These are phyloP conservation scores for Mechanitis messenoides DNA, from an alignment of 2,888 invertebrate species.

Conservation along the genomic window DNA sequence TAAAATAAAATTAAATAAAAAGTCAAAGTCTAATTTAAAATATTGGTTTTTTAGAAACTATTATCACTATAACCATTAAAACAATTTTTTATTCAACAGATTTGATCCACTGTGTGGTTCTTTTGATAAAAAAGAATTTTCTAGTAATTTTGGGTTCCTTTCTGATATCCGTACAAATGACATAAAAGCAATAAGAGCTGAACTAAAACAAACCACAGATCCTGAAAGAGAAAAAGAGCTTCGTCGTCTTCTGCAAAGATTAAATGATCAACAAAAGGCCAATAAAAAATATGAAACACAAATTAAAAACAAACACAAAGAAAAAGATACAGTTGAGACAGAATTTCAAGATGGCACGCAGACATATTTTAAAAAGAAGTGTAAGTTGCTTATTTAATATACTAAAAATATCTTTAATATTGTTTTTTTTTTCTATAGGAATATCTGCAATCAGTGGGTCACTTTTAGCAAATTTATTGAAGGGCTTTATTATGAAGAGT, in stretches of 20 bases:
- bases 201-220: conserved; percentile 78
- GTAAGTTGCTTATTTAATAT: conserved; percentile 38
- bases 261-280: conserved; percentile 86
- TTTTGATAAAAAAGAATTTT: conserved; percentile 84
- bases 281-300: conserved; percentile 75
- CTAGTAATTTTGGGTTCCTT: conserved; percentile 86
- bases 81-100: conserved; percentile 49
- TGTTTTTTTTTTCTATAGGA: too few relatives aligned
- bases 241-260: conserved; percentile 82
- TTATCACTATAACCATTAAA: too few relatives aligned
- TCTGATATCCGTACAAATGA: conserved; percentile 84
- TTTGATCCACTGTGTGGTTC: conserved; percentile 91
- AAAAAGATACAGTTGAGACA: conserved; percentile 71
- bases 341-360: conserved; percentile 80
- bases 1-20: not conserved
- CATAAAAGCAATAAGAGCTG: conserved; percentile 77
- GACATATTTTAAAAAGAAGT: conserved; percentile 79
- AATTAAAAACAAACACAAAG: conserved; percentile 69
- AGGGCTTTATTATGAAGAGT: too few relatives aligned
- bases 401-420: not conserved
- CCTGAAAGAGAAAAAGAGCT: conserved; percentile 79
- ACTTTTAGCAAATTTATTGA: too few relatives aligned
- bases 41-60: not conserved
- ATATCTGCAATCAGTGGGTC: too few relatives aligned
- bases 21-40: too few relatives aligned